Base-by-base conservation (phyloP, 2,888 invertebrate species). In the Imbricaverruca yamaguchii region DNA sequence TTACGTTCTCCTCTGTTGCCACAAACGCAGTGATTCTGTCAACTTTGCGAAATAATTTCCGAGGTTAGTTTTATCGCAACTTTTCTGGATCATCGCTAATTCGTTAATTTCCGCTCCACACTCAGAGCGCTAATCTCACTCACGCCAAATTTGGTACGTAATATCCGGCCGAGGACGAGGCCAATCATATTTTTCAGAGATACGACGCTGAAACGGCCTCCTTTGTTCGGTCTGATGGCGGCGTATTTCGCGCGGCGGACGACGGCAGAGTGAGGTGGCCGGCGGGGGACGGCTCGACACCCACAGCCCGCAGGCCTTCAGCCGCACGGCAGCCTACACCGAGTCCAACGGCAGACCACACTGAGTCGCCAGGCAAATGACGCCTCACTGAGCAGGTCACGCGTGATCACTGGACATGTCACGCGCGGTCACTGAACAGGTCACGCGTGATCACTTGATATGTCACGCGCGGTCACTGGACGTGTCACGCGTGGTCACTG, bases 21-120 rank as follows among this genome's bases (percentile, higher is more conserved):
- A 13, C 39, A 74, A 53, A 74, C 25, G 74, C 13, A 18, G 53
- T 53, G 53, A 74, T 53, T 53, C 39, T 74, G 74, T 74, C 74
- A 74, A 21, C 74, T 74, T 74, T 74, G 74, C 74, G 25, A 74
- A 74, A 74, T 53, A 74, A 74, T 74, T 74, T 74, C 74, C 74
- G 74, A 74, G 74, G 74, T 74, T 74, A 74, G 74, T 74, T 74
- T 74, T 74, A 74, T 74, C 74, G 74, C 53, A 74, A 9, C 74
- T 74, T 74, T 74, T 74, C 74, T 74, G 74, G 74, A 74, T 74
- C 74, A 74, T 74, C 53, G 23, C 74, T 74, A 74, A 74, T 74
- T 74, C 74, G 74, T 74, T 74, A 74, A 74, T 74, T 74, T 74
- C 74, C 74, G 74, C 18, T 53, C 74, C 53, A 53, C 74, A 15